phyloP scores from a whole-genome alignment of 2,797 vertebrate species.

The Parotocinclus haroldoi region DNA sequence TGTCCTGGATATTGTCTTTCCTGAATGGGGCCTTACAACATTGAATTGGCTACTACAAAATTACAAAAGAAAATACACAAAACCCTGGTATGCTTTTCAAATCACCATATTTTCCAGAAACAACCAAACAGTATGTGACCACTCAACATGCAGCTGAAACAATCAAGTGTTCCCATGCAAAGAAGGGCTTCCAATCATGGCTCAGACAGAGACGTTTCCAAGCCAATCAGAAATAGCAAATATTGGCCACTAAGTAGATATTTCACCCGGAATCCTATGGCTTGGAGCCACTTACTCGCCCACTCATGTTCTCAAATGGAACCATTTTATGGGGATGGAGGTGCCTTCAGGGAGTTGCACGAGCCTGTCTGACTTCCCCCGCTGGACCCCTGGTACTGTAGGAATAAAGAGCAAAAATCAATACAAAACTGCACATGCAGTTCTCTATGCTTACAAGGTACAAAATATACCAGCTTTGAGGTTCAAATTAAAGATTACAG shows the following conservation, averaged over 20 bases:
- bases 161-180: conserved; percentile 62
- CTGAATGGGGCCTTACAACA: conserved; percentile 6
- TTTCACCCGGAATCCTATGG: background rate
- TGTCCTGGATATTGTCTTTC: conserved; percentile 3
- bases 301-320: conserved; percentile 7
- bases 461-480: background rate
- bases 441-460: background rate
- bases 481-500: too few relatives aligned
- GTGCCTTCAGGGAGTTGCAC: conserved; percentile 75
- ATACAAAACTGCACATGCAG: background rate
- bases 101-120: conserved; percentile 60
- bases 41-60: conserved; percentile 8
- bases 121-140: conserved; percentile 62
- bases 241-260: conserved; percentile 9
- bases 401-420: conserved; percentile 27
- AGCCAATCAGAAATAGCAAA: conserved; percentile 4
- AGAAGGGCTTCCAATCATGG: conserved; percentile 44
- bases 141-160: conserved; percentile 83
- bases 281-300: conserved; percentile 12
- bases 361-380: conserved; percentile 73
- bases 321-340: conserved; percentile 68
- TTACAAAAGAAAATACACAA: conserved; percentile 11
- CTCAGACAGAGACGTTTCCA: conserved; percentile 15
- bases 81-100: conserved; percentile 49
- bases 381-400: conserved; percentile 66